Conservation (phyloP, 2,888 invertebrate genomes). For the Xanthia togata region DNA sequence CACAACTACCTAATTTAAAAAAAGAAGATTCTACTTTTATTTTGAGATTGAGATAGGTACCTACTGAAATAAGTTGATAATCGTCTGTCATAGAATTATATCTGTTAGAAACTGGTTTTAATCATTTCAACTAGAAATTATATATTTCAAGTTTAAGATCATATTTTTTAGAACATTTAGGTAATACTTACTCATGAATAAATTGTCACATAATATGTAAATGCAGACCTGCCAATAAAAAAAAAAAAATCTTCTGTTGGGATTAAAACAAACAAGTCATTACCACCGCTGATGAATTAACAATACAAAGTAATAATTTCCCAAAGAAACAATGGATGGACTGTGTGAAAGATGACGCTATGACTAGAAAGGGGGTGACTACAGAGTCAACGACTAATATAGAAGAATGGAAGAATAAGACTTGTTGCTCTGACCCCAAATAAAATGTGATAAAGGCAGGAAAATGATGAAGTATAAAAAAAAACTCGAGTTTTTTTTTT, state of each 20-base stretch:
- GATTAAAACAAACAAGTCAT: neutral
- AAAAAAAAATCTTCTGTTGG: too few species aligned
- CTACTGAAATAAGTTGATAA: neutral
- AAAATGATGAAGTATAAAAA: too few species aligned
- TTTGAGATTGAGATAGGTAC: neutral
- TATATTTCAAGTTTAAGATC: neutral
- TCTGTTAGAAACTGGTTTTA: slow-evolving; percentile 15
- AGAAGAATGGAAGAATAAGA: too few species aligned
- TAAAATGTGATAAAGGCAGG: too few species aligned
- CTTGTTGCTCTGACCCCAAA: too few species aligned
- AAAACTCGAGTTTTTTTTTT: too few species aligned
- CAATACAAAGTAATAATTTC: neutral
- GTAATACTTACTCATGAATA: neutral
- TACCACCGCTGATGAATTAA: neutral
- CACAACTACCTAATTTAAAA: neutral
- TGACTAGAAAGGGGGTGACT: too few species aligned
- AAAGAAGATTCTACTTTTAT: neutral
- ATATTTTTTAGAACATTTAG: neutral
- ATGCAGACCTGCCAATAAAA: too few species aligned
- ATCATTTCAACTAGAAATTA: neutral
- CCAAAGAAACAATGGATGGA: too few species aligned
- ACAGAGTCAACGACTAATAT: too few species aligned
- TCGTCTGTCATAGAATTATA: neutral
- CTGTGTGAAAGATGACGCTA: too few species aligned
- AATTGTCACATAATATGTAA: neutral